These are phyloP conservation scores for Rhaphigaster nebulosa DNA, from an alignment of 2,888 invertebrate species.

Conservation along the genomic window DNA sequence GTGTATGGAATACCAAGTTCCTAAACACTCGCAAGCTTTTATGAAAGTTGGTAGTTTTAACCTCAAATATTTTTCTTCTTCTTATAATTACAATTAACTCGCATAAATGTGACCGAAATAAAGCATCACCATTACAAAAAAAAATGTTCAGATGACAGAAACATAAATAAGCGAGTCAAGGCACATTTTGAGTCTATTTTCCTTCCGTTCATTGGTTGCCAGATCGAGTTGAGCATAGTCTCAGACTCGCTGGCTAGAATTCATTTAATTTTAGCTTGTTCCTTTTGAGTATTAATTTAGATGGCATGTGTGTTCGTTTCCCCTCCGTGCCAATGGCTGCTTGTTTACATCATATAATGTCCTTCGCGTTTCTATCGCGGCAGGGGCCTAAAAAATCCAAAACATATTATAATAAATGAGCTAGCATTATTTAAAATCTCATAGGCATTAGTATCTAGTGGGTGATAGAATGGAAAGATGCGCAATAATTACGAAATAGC, in stretches of 20 bases:
- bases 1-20: too few species aligned
- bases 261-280: constrained; percentile 49
- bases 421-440: not conserved
- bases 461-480: not conserved
- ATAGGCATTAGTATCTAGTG: not conserved
- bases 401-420: not conserved
- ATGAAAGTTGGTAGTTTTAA: not conserved
- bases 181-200: constrained; percentile 35
- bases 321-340: constrained; percentile 36
- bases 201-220: constrained; percentile 42
- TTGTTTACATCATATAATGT: constrained; percentile 37
- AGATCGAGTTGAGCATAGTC: constrained; percentile 27
- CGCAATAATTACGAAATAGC: not conserved
- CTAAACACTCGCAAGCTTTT: too few species aligned
- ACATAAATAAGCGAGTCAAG: constrained; percentile 26
- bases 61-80: not conserved
- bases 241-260: constrained; percentile 49
- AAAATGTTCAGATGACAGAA: constrained; percentile 24
- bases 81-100: not conserved
- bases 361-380: not conserved
- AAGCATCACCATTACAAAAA: not conserved
- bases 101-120: not conserved
- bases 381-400: not conserved
- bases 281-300: constrained; percentile 49
- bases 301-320: constrained; percentile 30